phyloP scores from a whole-genome alignment of 2,113 vertebrate species.

The Micromys minutus region DNA sequence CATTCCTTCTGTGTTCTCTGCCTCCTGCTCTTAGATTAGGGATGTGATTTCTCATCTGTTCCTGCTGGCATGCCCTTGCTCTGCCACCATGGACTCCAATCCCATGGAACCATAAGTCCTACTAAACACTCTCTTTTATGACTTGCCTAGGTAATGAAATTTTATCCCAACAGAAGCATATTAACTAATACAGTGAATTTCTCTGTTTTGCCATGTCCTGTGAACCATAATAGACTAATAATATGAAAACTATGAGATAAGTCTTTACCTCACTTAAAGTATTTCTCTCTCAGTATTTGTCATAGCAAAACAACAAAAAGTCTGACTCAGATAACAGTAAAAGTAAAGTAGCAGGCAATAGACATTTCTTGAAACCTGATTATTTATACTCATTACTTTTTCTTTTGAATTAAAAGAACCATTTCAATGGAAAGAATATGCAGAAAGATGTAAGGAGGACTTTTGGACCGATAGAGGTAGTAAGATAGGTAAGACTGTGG shows the following conservation, averaged over 20 bases:
- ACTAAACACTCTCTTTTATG: not conserved
- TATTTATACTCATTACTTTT: not conserved
- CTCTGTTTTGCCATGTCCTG: not conserved
- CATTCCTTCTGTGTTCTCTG: not conserved
- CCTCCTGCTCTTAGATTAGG: not conserved
- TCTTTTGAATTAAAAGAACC: not conserved
- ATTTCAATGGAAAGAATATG: not conserved
- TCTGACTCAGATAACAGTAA: not conserved
- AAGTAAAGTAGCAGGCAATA: not conserved
- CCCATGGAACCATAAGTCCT: not conserved
- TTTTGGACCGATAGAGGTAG: not conserved
- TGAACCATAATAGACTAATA: not conserved
- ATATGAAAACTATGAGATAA: not conserved
- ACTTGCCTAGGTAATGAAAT: not conserved
- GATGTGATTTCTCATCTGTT: not conserved
- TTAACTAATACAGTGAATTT: not conserved
- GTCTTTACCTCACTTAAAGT: not conserved
- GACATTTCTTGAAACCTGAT: not conserved
- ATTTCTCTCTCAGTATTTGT: no score
- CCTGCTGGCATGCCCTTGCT: not conserved
- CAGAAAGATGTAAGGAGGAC: not conserved
- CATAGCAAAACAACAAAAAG: not conserved
- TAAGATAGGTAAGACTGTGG: not conserved
- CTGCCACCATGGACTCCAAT: not conserved
- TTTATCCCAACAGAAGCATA: not conserved